Base-by-base conservation (phyloP, 1,140 invertebrate species). In the Catajapyx aquilonaris region DNA sequence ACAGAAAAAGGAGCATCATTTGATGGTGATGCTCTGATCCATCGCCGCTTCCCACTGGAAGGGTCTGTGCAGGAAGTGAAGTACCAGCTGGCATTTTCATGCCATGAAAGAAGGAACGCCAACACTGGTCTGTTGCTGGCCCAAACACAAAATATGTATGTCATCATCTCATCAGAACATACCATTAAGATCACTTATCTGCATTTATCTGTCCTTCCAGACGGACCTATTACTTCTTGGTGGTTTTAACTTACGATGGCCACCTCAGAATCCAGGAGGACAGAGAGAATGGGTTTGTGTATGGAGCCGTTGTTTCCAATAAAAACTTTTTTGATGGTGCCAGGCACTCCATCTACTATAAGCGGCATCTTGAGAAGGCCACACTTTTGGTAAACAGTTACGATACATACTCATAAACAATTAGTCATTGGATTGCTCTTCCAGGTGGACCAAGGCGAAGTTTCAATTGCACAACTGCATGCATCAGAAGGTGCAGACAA, bases 1-100 rank as follows among this genome's bases (percentile, higher is more conserved):
- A 60, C 67, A 62, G 83, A 87, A 52, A 83, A 83, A 52, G 83
- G 81, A 3, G 81, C 81, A 1, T 77, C 79, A 48, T 90, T 90
- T 47, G 77, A 78, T 44, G 84, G 83, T 0, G 76, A 85, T 46
- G 81, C 80, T 15, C 73, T 76, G 35, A 54, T 87, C 20, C 72
- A 76, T 47, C 62, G 80, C 22, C 75, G 76, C 48, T 84, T 81
- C 48, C 61, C 71, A 4, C 50, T 80, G 0, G 62, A 71, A 25
- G 76, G 71, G 16, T 64, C 69, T 31, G 72, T 83, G 2, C 62
- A 68, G 43, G 60, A 76, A 52, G 69, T 84, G 2, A 81, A 79
- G 54, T 67, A 80, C 33, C 76, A 80, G 58, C 49, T 83, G 40
- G 79, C 75, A 11, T 86, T 86, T 56, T 86, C 81, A 0, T 81